Percentiles rank a stretch among this genome's conserved stretches.
Evolutionary conservation across 2,113 vertebrate genomes (phyloP).

Genomic region (Tapirus terrestris): DNA sequence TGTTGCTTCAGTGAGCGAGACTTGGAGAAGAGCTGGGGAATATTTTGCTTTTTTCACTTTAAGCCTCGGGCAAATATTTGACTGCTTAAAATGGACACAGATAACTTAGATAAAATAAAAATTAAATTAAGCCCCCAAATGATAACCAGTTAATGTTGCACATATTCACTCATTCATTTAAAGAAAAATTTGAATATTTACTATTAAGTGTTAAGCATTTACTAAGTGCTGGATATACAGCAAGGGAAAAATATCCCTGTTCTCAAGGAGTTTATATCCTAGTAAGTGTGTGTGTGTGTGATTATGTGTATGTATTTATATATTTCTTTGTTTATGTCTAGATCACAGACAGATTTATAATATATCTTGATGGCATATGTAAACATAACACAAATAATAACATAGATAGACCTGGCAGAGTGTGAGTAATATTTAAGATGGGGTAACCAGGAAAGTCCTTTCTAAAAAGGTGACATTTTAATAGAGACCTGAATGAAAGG

Average conservation of each 20-base stretch:
- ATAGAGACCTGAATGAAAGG: background rate
- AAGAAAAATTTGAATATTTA: background rate
- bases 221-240: background rate
- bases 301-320: background rate
- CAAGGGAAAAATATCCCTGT: background rate
- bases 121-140: background rate
- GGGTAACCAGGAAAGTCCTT: background rate
- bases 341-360: background rate
- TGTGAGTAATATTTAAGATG: background rate
- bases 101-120: background rate
- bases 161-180: background rate
- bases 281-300: background rate
- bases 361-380: background rate
- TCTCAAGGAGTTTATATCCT: background rate
- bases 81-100: background rate
- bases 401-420: accelerated
- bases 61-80: background rate
- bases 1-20: background rate
- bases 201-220: background rate
- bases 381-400: background rate
- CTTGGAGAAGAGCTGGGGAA: background rate
- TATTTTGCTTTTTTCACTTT: background rate
- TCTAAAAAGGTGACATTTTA: background rate
- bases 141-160: background rate
- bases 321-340: background rate